phyloP scores from a whole-genome alignment of 2,797 vertebrate genomes.

The Gila robusta region DNA sequence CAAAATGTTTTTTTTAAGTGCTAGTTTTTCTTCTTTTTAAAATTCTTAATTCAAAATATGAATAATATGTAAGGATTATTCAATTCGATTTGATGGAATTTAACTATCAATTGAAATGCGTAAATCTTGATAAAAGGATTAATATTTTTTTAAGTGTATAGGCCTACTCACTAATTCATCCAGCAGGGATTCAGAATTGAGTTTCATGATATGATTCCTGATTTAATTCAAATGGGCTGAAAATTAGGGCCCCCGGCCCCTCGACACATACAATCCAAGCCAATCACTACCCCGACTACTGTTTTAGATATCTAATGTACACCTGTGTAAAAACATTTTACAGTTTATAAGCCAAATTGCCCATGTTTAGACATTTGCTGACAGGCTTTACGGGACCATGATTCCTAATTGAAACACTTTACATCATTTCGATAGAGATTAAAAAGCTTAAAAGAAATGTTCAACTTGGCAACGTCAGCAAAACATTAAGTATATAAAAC shows the following conservation, averaged over 20 bases:
- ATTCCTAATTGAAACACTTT: not conserved
- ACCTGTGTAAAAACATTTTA: not conserved
- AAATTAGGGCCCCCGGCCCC: not conserved
- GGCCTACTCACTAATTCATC: not conserved
- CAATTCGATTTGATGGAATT: too few relatives aligned
- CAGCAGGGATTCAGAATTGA: not conserved
- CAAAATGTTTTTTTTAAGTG: not conserved
- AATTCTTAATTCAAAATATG: too few relatives aligned
- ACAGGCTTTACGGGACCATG: not conserved
- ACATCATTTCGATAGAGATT: not conserved
- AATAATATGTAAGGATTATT: too few relatives aligned
- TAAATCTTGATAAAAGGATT: too few relatives aligned
- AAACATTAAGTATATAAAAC: slow-evolving; percentile 3
- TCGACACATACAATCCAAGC: too few relatives aligned
- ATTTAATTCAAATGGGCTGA: not conserved
- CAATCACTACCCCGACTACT: not conserved
- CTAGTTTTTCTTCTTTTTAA: not conserved
- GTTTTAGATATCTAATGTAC: slow-evolving; percentile 4
- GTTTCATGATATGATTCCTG: not conserved
- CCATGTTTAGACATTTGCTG: not conserved
- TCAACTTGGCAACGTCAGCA: not conserved
- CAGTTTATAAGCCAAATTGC: too few relatives aligned
- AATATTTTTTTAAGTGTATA: not conserved
- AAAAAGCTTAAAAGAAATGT: not conserved
- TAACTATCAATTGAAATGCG: too few relatives aligned